A percentile compares a stretch with the other conserved stretches of the same genome.
These are phyloP conservation scores for Eulemur macaco DNA, from an alignment of 2,113 vertebrate genomes.

Conservation along the genomic window DNA sequence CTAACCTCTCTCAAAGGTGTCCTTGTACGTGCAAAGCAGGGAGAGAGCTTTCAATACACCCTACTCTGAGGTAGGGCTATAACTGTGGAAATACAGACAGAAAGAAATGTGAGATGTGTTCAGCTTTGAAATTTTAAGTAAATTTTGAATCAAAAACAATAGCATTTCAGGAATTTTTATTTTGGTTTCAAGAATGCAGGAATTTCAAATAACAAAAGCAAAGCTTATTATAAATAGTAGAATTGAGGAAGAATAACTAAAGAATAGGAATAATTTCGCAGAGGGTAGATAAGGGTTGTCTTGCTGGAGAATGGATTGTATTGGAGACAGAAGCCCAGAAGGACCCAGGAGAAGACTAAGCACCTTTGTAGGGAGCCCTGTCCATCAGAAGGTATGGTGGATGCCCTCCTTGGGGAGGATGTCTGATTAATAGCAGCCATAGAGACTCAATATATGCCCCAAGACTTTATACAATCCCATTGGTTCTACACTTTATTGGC, in stretches of 20 bases:
- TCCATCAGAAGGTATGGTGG: neutral
- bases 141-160: neutral
- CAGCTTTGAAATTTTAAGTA: neutral
- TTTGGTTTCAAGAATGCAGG: neutral
- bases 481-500: neutral
- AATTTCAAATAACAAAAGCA: conserved; percentile 23
- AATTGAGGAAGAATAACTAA: neutral
- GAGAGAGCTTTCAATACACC: neutral
- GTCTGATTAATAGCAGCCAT: neutral
- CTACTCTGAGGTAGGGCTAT: neutral
- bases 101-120: neutral
- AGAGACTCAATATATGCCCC: neutral
- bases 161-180: neutral
- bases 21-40: neutral
- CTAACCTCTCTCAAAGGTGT: neutral
- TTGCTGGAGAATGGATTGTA: neutral
- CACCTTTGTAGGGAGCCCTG: neutral
- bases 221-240: neutral
- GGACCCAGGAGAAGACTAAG: neutral
- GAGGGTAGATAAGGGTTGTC: neutral
- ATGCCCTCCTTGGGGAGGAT: neutral
- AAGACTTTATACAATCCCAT: neutral
- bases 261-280: neutral
- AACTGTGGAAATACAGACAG: neutral
- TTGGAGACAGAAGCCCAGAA: neutral